Conservation (phyloP, 2,797 vertebrate genomes). For the Acanthiza pusilla region DNA sequence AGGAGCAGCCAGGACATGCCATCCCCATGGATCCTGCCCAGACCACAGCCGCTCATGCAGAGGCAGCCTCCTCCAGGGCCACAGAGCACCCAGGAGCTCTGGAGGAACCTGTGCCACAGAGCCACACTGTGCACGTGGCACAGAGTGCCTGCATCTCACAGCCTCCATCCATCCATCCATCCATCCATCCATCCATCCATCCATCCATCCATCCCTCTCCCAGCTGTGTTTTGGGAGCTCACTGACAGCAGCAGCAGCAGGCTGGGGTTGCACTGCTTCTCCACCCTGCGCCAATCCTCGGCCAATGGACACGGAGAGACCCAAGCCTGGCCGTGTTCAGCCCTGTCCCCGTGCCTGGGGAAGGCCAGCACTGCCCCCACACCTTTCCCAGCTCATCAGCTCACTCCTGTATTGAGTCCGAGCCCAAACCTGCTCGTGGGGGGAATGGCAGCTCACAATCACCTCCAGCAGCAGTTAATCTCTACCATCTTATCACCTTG, state of each 20-base stretch:
- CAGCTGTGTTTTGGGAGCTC: not conserved
- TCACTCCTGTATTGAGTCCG: not conserved
- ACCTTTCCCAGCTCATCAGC: not conserved
- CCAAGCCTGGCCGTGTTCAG: not conserved
- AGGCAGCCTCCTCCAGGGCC: not conserved
- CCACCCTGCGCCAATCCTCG: rapidly evolving
- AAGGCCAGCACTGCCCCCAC: not conserved
- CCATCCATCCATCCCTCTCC: not conserved
- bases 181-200: not conserved
- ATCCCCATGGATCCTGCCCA: not conserved
- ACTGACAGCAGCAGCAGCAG: rapidly evolving
- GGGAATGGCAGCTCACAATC: not conserved
- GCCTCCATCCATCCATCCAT: not conserved
- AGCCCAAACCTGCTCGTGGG: not conserved
- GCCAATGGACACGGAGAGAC: not conserved
- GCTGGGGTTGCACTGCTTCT: not conserved
- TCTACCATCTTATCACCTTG: not conserved
- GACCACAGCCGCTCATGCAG: not conserved
- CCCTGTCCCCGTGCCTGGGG: not conserved
- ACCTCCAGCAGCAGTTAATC: not conserved
- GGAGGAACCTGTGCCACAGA: rapidly evolving
- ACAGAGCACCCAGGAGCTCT: not conserved
- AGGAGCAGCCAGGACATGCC: not conserved
- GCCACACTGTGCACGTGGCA: rapidly evolving
- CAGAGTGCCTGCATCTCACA: rapidly evolving